Conservation (phyloP, 2,888 invertebrate genomes). For the Cheiracanthium punctorium region DNA sequence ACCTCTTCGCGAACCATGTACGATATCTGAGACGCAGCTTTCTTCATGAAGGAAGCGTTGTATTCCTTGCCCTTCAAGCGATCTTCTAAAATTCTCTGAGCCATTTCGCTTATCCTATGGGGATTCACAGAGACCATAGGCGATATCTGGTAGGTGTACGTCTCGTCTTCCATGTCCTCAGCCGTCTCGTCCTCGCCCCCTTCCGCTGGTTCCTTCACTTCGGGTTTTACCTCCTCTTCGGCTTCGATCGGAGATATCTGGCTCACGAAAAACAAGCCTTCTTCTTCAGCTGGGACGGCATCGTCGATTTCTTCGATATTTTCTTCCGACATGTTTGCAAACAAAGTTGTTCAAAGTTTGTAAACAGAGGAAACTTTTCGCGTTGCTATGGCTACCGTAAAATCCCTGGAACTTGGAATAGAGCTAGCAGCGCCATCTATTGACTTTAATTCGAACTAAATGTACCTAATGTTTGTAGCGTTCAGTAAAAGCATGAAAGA, state of each 20-base stretch:
- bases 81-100: conserved; percentile 6
- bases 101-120: background rate
- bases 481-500: too few relatives aligned
- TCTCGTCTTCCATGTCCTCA: background rate
- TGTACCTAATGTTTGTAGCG: too few relatives aligned
- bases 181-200: background rate
- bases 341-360: background rate
- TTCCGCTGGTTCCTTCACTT: background rate
- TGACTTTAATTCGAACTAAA: too few relatives aligned
- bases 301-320: background rate
- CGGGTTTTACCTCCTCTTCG: conserved; percentile 30
- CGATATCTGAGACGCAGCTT: conserved; percentile 17
- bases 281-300: background rate
- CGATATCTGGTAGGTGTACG: conserved; percentile 30
- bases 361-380: background rate
- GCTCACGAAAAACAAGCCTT: conserved; percentile 19
- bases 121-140: conserved; percentile 26
- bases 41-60: conserved; percentile 2
- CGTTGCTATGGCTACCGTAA: conserved; percentile 31
- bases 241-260: conserved; percentile 35
- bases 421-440: background rate
- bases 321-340: conserved; percentile 27
- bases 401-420: background rate
- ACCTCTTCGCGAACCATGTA: conserved; percentile 31
- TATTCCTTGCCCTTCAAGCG: conserved; percentile 22